Evolutionary conservation across 2,113 vertebrate genomes (phyloP).

Genomic region (Hippocampus mohnikei): DNA sequence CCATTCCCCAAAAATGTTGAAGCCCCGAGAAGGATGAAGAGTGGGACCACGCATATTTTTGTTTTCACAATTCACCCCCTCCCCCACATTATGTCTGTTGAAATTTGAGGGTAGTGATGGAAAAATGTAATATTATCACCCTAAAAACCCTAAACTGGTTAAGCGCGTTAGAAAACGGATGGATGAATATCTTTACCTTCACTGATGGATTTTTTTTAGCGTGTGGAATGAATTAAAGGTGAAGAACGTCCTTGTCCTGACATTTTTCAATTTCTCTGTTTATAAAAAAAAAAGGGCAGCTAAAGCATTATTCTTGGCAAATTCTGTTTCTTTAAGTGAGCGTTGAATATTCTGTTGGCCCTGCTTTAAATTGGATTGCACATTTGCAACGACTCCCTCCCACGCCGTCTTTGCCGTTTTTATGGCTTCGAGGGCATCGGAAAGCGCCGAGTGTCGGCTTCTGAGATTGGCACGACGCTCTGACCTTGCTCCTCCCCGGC

Average conservation of each 20-base stretch:
- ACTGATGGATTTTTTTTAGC: too few species aligned
- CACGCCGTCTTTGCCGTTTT: neutral
- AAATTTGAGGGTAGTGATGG: too few species aligned
- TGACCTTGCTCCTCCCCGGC: slow-evolving; percentile 56
- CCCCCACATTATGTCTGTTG: too few species aligned
- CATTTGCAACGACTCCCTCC: neutral
- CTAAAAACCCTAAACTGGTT: too few species aligned
- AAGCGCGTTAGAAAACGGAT: too few species aligned
- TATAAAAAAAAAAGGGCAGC: too few species aligned
- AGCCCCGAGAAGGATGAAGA: neutral
- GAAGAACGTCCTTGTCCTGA: too few species aligned
- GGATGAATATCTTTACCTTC: too few species aligned
- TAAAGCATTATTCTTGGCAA: too few species aligned
- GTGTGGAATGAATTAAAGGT: too few species aligned
- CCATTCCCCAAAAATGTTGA: neutral
- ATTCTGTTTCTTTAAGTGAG: neutral
- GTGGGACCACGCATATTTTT: neutral
- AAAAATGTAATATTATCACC: too few species aligned
- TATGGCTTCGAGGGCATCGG: neutral
- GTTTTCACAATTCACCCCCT: neutral
- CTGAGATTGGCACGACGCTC: slow-evolving; percentile 19
- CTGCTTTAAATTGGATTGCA: neutral
- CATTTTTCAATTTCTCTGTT: too few species aligned
- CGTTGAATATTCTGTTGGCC: neutral
- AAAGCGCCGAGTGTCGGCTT: neutral